A percentile compares a stretch with the other conserved stretches of the same genome.
Conservation (phyloP, 2,888 invertebrate species). For the Ceratothoa steindachneri region DNA sequence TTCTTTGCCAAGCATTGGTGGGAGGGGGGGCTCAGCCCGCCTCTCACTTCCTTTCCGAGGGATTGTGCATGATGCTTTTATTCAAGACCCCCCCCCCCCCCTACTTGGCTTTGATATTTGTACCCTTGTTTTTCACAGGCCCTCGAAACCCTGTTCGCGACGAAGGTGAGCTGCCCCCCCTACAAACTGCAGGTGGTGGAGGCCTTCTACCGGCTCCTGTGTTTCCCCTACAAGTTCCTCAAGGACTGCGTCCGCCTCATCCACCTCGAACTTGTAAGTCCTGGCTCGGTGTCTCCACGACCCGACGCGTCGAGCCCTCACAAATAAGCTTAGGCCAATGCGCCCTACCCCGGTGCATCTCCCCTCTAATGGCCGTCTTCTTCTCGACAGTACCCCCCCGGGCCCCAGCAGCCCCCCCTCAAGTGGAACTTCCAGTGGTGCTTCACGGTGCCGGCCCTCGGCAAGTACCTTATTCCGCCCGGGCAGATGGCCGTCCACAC, state of each 20-base stretch:
- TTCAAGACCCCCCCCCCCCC: too few species aligned
- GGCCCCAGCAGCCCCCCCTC: slow-evolving; percentile 51
- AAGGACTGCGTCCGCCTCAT: slow-evolving; percentile 89
- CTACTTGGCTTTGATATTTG: too few species aligned
- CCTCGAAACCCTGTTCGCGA: slow-evolving; percentile 88
- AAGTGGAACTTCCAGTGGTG: slow-evolving; percentile 91
- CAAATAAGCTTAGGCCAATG: not conserved
- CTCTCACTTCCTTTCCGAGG: too few species aligned
- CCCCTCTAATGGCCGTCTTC: too few species aligned
- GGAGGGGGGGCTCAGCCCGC: too few species aligned
- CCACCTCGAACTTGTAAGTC: slow-evolving; percentile 59
- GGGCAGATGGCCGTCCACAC: slow-evolving; percentile 83
- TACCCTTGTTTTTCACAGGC: too few species aligned
- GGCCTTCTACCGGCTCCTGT: slow-evolving; percentile 78
- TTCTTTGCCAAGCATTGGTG: too few species aligned
- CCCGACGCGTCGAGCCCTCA: too few species aligned
- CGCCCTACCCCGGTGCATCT: not conserved
- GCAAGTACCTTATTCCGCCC: slow-evolving; percentile 78
- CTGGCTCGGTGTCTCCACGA: too few species aligned
- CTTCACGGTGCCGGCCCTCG: slow-evolving; percentile 83
- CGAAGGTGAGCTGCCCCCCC: slow-evolving; percentile 79
- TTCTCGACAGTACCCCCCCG: not conserved
- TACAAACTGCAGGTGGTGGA: slow-evolving; percentile 83
- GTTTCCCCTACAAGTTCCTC: slow-evolving; percentile 77
- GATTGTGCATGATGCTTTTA: too few species aligned